Base-by-base conservation (phyloP, 2,888 invertebrate genomes). In the Himalopsyche kuldschensis region DNA sequence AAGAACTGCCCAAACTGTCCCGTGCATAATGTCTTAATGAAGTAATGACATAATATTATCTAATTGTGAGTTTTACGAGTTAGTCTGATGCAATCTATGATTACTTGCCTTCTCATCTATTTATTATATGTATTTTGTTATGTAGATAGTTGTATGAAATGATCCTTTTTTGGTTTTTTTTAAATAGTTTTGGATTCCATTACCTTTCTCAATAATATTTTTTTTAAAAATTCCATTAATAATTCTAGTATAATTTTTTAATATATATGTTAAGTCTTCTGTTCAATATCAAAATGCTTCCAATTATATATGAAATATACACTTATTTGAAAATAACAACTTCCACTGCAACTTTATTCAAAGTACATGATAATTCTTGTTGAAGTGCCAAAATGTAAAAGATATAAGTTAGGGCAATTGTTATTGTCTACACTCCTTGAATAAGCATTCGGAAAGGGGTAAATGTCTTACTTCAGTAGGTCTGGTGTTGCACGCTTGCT, bases 371-470 rank as follows among this genome's bases (percentile, higher is more conserved):
- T 48, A 77, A 77, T 81, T 78, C 78, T 69, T 82, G 77, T 69
- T 82, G 63, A 84, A 84, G 84, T 84, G 84, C 84, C 84, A 84
- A 84, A 84, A 81, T 63, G 31, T 82, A 82, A 69, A 75, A 78
- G 41, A 69, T 69, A 24, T 75, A 46, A 35, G 76, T 20, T 76
- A 76, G 76, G 32, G 35, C 76, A 17, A 41, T 32, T 6, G 30
- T 69, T 48, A 55, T 55, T 55, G 55, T 55, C 55, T 20, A 55
- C 55, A 55, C 69, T 69, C 27, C 69, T 69, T 69, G 63, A 79
- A 35, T 69, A 20, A 35, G 69, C 75, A 32, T 75, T 48, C 69
- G 31, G 76, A 80, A 80, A 75, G 75, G 82, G 76, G 78, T 83
- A 35, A 79, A 80, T 80, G 79, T 80, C 80, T 80, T 69, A 30